Conservation (phyloP, 2,113 vertebrate genomes). For the Aegypius monachus region DNA sequence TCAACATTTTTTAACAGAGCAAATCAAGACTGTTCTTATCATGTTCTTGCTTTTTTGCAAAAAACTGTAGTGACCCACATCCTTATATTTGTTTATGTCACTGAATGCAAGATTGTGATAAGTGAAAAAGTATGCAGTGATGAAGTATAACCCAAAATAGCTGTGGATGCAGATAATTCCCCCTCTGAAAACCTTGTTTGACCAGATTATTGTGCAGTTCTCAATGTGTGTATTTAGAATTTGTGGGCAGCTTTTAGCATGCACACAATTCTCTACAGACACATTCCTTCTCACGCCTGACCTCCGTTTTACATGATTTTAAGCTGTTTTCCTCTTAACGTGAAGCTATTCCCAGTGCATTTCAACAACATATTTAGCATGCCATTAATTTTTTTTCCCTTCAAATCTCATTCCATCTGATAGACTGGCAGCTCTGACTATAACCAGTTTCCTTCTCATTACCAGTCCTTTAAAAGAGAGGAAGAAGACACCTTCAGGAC, state of each 20-base stretch:
- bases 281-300: conserved; percentile 29
- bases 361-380: conserved; percentile 48
- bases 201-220: background rate
- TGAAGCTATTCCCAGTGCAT: conserved; percentile 31
- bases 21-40: background rate
- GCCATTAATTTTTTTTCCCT: conserved; percentile 36
- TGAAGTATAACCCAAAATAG: background rate
- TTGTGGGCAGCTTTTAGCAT: conserved; percentile 25
- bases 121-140: background rate
- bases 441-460: conserved; percentile 31
- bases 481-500: conserved; percentile 6
- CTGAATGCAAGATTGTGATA: background rate
- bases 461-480: background rate
- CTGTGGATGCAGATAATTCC: background rate
- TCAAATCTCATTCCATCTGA: conserved; percentile 53
- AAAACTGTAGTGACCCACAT: background rate
- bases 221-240: background rate
- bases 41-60: background rate
- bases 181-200: background rate
- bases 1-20: background rate
- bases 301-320: conserved; percentile 40
- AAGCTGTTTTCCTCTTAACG: conserved; percentile 47
- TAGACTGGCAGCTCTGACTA: conserved; percentile 36
- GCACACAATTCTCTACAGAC: conserved; percentile 19
- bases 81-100: conserved; percentile 25